Percentiles rank a stretch among this genome's conserved stretches.
Conservation (phyloP, 2,888 invertebrate species). For the Drosophila nigritarsus region DNA sequence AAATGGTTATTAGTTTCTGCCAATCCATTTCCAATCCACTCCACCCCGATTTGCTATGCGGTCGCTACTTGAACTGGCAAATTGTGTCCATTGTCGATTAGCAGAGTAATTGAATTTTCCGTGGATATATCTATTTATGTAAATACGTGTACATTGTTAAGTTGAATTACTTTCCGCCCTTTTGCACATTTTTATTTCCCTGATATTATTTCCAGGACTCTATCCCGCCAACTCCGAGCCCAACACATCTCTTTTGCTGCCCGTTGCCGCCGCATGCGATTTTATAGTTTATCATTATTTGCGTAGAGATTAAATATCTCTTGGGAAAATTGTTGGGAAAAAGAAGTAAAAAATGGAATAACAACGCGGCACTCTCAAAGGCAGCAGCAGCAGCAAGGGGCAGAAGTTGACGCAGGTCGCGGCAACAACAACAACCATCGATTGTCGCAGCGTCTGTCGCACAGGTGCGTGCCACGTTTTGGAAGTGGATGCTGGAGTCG, state of each 20-base stretch:
- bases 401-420: conserved; percentile 57
- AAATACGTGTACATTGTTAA: conserved; percentile 81
- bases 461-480: conserved; percentile 64
- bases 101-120: conserved; percentile 74
- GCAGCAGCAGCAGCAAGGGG: conserved; percentile 27
- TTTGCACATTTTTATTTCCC: conserved; percentile 79
- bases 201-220: conserved; percentile 55
- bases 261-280: conserved; percentile 57
- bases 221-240: neutral
- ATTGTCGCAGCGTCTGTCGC: conserved; percentile 65
- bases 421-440: conserved; percentile 51
- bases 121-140: conserved; percentile 72
- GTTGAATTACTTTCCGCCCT: conserved; percentile 81
- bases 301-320: conserved; percentile 75
- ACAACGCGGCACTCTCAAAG: conserved; percentile 28
- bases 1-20: neutral
- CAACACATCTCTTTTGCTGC: conserved; percentile 13
- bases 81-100: conserved; percentile 54
- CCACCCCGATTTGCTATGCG: neutral
- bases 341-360: conserved; percentile 28
- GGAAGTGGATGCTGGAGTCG: conserved; percentile 34
- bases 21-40: neutral
- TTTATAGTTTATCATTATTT: conserved; percentile 81
- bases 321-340: conserved; percentile 52
- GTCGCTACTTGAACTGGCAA: conserved; percentile 9